phyloP scores from a whole-genome alignment of 2,113 vertebrate genomes.

The Melanostigma gelatinosum region DNA sequence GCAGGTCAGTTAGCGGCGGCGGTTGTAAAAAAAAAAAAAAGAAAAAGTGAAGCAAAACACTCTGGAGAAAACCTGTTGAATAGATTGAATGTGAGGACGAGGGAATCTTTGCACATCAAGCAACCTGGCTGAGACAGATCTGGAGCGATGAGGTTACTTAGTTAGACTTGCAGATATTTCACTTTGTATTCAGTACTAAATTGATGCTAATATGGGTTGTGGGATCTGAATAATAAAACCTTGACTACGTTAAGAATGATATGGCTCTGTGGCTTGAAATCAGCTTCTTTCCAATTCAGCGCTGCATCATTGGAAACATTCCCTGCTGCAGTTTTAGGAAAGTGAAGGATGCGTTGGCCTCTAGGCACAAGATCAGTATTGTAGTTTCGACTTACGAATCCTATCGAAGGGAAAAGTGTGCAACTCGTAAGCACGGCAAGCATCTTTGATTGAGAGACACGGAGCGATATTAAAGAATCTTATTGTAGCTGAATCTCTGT shows the following conservation, averaged over 20 bases:
- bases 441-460: conserved; percentile 12
- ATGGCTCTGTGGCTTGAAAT: neutral
- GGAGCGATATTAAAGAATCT: conserved; percentile 13
- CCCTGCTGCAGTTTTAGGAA: neutral
- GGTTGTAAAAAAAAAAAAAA: neutral
- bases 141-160: neutral
- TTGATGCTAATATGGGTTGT: neutral
- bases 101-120: neutral
- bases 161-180: neutral
- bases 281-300: conserved; percentile 14
- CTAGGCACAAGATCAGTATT: conserved; percentile 6
- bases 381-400: neutral
- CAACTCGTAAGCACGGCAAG: neutral
- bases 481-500: conserved; percentile 18
- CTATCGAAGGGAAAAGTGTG: conserved; percentile 13
- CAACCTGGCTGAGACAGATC: neutral
- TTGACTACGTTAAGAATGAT: neutral
- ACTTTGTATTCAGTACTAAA: neutral
- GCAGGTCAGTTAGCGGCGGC: conserved; percentile 7
- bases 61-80: neutral
- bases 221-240: neutral
- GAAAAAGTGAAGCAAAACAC: neutral
- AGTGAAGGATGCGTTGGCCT: conserved; percentile 21
- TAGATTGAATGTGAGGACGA: neutral
- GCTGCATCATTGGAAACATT: neutral